These are phyloP conservation scores for Macrophya annulata DNA, from an alignment of 2,888 invertebrate genomes.

Conservation along the genomic window DNA sequence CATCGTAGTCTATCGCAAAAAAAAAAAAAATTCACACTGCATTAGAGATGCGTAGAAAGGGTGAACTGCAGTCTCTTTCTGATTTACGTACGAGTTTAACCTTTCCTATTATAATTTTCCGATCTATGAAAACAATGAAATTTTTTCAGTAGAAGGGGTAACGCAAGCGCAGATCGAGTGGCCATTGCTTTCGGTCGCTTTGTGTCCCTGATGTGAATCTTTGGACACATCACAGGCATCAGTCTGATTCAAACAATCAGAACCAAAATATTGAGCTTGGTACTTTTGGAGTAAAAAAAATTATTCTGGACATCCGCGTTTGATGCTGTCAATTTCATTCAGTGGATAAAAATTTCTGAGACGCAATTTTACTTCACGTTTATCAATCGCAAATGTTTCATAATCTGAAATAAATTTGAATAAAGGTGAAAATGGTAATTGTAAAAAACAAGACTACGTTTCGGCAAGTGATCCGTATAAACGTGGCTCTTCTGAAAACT, in stretches of 20 bases:
- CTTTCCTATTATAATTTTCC: background rate
- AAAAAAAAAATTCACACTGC: background rate
- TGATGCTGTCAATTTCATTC: background rate
- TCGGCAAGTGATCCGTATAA: background rate
- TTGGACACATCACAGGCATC: slow-evolving; percentile 20
- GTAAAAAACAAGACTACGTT: slow-evolving; percentile 17
- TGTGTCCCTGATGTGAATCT: slow-evolving; percentile 29
- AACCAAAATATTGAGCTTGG: slow-evolving; percentile 1
- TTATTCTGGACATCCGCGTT: background rate
- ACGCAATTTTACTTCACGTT: background rate
- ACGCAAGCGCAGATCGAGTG: slow-evolving; percentile 40
- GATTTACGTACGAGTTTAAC: slow-evolving; percentile 7
- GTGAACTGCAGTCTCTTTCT: background rate
- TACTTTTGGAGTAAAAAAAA: slow-evolving; percentile 2
- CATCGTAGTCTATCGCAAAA: background rate
- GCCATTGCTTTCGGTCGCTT: slow-evolving; percentile 7
- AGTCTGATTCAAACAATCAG: slow-evolving; percentile 12
- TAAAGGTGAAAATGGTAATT: background rate
- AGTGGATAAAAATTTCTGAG: background rate
- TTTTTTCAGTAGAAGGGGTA: slow-evolving; percentile 15
- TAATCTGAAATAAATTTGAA: background rate
- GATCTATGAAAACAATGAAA: slow-evolving; percentile 14
- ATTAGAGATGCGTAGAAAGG: background rate
- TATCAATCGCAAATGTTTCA: background rate
- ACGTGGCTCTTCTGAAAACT: slow-evolving; percentile 17